phyloP scores from a whole-genome alignment of 2,797 vertebrate species.

The Rousettus madagascariensis region DNA sequence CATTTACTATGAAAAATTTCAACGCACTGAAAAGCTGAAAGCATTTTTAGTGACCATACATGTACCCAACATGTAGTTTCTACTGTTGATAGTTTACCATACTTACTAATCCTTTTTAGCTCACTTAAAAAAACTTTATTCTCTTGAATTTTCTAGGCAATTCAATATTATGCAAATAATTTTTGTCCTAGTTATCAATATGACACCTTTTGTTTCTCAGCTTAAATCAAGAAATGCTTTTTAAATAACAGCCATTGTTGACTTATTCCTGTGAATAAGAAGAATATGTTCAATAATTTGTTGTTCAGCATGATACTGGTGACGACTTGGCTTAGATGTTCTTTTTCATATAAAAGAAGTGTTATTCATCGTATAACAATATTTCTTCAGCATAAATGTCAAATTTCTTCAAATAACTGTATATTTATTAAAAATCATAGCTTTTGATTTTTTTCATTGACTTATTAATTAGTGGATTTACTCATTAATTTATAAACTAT shows the following conservation, averaged over 20 bases:
- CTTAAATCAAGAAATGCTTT: constrained; percentile 3
- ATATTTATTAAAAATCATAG: not conserved
- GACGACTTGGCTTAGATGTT: not conserved
- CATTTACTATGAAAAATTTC: not conserved
- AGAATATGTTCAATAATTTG: not conserved
- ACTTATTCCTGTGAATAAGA: not conserved
- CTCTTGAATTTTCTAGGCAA: not conserved
- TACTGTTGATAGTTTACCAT: not conserved
- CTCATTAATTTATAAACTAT: not conserved
- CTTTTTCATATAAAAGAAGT: not conserved
- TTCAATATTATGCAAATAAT: not conserved
- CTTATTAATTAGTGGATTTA: not conserved
- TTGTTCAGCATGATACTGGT: not conserved
- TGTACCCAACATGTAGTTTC: not conserved
- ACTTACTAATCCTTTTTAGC: not conserved
- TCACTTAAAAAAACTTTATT: not conserved
- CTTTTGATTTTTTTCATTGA: constrained; percentile 26
- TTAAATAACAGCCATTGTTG: not conserved
- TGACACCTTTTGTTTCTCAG: not conserved
- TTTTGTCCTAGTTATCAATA: not conserved
- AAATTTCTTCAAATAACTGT: not conserved
- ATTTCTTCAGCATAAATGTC: not conserved
- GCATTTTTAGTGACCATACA: not conserved
- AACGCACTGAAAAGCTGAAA: not conserved
- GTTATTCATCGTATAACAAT: not conserved